Evolutionary conservation across 2,797 vertebrate species (phyloP), one percentile per base, ranked within the genome.

Genomic region (Helostoma temminkii): DNA sequence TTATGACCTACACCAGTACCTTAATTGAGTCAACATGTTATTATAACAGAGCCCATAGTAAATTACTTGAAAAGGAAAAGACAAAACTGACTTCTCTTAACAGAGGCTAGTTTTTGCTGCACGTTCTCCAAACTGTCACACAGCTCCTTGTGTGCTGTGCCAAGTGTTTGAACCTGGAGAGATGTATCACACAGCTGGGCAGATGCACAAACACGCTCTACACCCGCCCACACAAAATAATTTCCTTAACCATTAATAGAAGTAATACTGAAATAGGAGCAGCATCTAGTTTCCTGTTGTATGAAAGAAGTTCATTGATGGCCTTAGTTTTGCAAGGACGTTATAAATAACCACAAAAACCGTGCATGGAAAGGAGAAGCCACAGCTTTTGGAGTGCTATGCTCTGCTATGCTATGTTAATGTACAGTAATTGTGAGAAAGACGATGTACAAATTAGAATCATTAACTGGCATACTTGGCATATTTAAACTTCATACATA

Each of bases 11-110:
- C 47, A 49, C 56, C 70, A 80, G 80, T 80, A 85, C 87, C 83
- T 89, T 91, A 92, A 93, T 89, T 74, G 66, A 91, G 80, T 84
- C 82, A 90, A 74, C 79, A 82, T 90, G 90, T 66, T 50, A 74
- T 39, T 72, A 74, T 56, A 81, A 21, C 65, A 41, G 62, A 78
- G 76, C 55, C 74, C 37, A 11, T 52, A 61, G 63, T 49, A 82
- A 65, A 78, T 57, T 24, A 78, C 56, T 61, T 63, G 36, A 47
- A 56, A 69, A 74, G 28, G 37, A 59, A 85, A 82, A 69, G 72
- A 71, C 48, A 67, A 77, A 39, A 45, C 49, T 76, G 88, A 82
- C 37, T 77, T 71, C 66, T 69, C 74, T 65, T 55, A 71, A 42
- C 9, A 42, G 41, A 71, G 67, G 52, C 42, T 19, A 46, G 69